Evolutionary conservation across 2,113 vertebrate species (phyloP), one percentile per base, ranked within the genome.

Genomic region (Urocynchramus pylzowi): DNA sequence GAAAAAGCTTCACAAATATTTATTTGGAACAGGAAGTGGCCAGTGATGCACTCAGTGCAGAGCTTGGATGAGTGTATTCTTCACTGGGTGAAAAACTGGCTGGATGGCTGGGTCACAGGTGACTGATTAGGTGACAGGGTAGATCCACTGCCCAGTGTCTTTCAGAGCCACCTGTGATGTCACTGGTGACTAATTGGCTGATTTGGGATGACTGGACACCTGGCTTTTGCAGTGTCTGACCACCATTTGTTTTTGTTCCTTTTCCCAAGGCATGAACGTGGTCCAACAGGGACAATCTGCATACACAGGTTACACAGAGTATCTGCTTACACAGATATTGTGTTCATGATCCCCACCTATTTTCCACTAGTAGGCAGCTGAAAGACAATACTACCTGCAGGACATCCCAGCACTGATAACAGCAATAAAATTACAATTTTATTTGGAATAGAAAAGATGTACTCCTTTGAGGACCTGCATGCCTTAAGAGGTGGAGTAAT

Each of bases 181-280:
- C 70, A 47, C 47, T 60, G 39, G 24, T 53, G 69, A 60, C 39
- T 61, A 41, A 83, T 9, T 76, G 44, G 16, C n/a, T 53, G 63
- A 41, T 41, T 27, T 6, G 3, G 13, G 68, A 35, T 69, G 30
- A 75, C 53, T 35, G 30, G 61, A 19, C 61, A 47, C 39, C 20
- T 77, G 64, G 80, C 42, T 84, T 68, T 47, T 75, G 24, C 27
- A 41, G 30, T 11, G 4, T 47, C 54, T 59, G 71, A 56, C 80
- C 35, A 47, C 64, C 42, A 67, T 39, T 63, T 86, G 68, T 95
- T 68, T 47, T 78, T 81, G 68, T 23, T 85, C 6, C 42, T 59
- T 88, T 73, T 50, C 69, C 42, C 63, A 16, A 70, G 50, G 33
- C 33, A 22, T 0, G 2, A 67, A 27, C 1, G 1, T 27, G 16